Percentiles rank a stretch among this genome's conserved stretches.
Evolutionary conservation across 2,113 vertebrate species (phyloP).

Genomic region (Rhinolophus sinicus): DNA sequence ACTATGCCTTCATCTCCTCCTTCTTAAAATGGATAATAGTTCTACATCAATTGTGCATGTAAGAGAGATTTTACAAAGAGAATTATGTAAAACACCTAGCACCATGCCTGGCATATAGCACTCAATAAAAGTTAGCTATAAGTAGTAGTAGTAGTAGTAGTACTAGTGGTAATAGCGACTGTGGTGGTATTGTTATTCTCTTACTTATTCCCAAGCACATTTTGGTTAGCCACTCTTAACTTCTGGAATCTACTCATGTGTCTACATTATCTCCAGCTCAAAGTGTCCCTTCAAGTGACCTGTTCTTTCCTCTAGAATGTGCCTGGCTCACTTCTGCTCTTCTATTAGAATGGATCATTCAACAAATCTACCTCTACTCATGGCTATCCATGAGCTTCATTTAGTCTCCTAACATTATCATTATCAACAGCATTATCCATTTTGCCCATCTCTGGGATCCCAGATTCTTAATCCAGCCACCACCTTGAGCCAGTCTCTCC

Average conservation of each 20-base stretch:
- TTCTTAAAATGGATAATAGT: neutral
- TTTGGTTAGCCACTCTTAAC: neutral
- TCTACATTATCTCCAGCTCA: neutral
- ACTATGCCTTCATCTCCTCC: neutral
- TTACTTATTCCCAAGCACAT: neutral
- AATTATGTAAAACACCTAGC: neutral
- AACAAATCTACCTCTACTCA: neutral
- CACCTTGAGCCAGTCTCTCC: neutral
- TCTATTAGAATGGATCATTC: neutral
- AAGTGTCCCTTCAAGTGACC: neutral
- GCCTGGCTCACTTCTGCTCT: neutral
- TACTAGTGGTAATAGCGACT: neutral
- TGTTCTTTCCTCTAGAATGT: neutral
- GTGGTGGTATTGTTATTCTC: neutral
- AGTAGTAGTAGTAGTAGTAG: neutral
- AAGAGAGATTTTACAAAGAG: neutral
- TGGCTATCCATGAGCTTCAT: accelerated
- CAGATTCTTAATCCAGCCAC: neutral
- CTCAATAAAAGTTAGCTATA: neutral
- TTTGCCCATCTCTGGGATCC: neutral
- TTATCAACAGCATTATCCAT: neutral
- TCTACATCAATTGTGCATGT: neutral
- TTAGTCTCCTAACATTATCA: neutral
- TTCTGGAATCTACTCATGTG: neutral
- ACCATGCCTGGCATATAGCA: neutral